Conservation (phyloP, 2,797 vertebrate species). For the Pseudotriccus pelzelni region DNA sequence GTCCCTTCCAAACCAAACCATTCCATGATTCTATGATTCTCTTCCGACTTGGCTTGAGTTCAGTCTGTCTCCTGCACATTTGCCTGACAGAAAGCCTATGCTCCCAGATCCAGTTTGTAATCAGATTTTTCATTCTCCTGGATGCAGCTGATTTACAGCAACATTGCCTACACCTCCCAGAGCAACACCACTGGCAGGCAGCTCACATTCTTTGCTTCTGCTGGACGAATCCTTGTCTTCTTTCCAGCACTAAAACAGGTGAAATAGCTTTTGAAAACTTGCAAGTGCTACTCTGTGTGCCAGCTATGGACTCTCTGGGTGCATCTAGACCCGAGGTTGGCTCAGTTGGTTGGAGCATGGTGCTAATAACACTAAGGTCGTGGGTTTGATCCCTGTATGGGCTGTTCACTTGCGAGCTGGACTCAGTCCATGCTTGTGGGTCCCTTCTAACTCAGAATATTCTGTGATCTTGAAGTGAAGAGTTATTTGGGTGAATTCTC, state of each 20-base stretch:
- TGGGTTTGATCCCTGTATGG: background rate
- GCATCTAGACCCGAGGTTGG: background rate
- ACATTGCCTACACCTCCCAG: background rate
- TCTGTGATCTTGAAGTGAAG: background rate
- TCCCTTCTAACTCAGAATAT: background rate
- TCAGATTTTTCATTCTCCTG: background rate
- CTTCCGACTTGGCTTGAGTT: background rate
- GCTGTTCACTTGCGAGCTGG: background rate
- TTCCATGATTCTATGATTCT: background rate
- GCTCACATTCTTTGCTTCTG: background rate
- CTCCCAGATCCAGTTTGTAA: background rate
- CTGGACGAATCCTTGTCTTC: background rate
- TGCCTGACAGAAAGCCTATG: fast-evolving
- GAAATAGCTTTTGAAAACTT: background rate
- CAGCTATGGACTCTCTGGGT: background rate
- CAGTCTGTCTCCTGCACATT: fast-evolving
- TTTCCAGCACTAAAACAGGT: fast-evolving
- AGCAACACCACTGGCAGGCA: background rate
- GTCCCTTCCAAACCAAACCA: background rate
- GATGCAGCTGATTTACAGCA: background rate
- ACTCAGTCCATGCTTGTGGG: background rate
- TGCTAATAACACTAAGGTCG: background rate
- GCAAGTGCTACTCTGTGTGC: background rate
- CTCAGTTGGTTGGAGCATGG: background rate
- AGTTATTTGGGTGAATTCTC: background rate